Base-by-base conservation (phyloP, 2,888 invertebrate genomes). In the Hypolimnas misippus region DNA sequence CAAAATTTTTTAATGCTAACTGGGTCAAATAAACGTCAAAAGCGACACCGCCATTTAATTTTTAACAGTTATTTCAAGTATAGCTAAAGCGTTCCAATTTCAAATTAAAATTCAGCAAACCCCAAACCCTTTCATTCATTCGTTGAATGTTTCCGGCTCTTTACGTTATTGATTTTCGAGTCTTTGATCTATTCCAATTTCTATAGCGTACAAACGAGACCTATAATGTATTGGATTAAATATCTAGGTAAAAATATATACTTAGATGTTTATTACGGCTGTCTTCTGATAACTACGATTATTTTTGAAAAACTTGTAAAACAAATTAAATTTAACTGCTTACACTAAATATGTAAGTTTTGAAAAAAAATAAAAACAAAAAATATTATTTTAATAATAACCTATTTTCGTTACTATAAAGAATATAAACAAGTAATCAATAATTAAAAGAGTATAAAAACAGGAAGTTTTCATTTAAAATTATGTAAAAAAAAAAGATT, bases 61-160 rank as follows among this genome's bases (percentile, higher is more conserved):
- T 70, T 74, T 71, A 70, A 65, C 70, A 63, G 53, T 59, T 59
- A 54, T 54, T 66, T 65, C 66, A 49, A 56, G 44, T 57, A 65
- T 60, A 68, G 63, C 71, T 63, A 73, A 76, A 79, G 73, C 75
- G 75, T 79, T 79, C 73, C 74, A 83, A 83, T 75, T 86, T 86
- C 81, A 84, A 87, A 83, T 87, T 86, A 86, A 85, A 88, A 83
- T 82, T 77, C 80, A 38, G 60, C 81, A 82, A 85, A 85, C 83
- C 80, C 84, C 76, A 69, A 81, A 82, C 74, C 82, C 84, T 81
- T 86, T 77, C 76, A 79, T 76, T 78, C 84, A 82, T 85, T 79
- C 84, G 82, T 85, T 79, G 81, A 82, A 63, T 81, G 81, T 79
- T 86, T 86, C 79, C 78, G 76, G 74, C 79, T 81, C 80, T 82